Evolutionary conservation across 2,888 invertebrate species (phyloP), one percentile per base, ranked within the genome.

Genomic region (Salticus scenicus): DNA sequence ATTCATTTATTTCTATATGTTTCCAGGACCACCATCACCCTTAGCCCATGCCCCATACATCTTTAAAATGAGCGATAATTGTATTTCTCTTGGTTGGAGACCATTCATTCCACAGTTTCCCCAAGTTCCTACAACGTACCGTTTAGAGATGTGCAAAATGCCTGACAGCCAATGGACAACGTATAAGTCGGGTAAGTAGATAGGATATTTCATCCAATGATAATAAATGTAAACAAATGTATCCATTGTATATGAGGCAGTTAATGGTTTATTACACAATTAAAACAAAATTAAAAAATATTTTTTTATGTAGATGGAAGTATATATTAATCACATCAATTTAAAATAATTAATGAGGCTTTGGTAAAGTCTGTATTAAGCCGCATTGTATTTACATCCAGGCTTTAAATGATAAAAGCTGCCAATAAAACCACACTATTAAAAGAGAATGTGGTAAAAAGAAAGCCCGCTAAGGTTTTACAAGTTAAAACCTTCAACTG

Each of bases 141-240:
- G 96, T 91, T 94, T 98, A 89, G 99, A 99, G 93, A 96, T 97
- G 95, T 95, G 96, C 91, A 97, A 97, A 91, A 91, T 96, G 77
- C 98, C 98, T 0, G 95, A 95, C 90, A 97, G 96, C 41, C 96
- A 98, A 89, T 99, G 98, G 98, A 95, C 95, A 90, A 96, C 96
- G 0, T 95, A 96, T 0, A 93, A 95, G 88, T 94, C 95, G 0
- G 96, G 96, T 91, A 87, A 88, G 72, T 79, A 73, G 12, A 28
- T 37, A n/a, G n/a, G 8, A n/a, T 27, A 63, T 14, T 24, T 17
- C n/a, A 14, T 41, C 12, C 1, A 27, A 8, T 17, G 20, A 2
- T 17, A 20, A n/a, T 0, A 63, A 64, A 17, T 51, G n/a, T n/a
- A n/a, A n/a, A n/a, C n/a, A 8, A 51, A 10, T 47, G 1, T n/a